Evolutionary conservation across 2,113 vertebrate species (phyloP).

Genomic region (Pelobates fuscus): DNA sequence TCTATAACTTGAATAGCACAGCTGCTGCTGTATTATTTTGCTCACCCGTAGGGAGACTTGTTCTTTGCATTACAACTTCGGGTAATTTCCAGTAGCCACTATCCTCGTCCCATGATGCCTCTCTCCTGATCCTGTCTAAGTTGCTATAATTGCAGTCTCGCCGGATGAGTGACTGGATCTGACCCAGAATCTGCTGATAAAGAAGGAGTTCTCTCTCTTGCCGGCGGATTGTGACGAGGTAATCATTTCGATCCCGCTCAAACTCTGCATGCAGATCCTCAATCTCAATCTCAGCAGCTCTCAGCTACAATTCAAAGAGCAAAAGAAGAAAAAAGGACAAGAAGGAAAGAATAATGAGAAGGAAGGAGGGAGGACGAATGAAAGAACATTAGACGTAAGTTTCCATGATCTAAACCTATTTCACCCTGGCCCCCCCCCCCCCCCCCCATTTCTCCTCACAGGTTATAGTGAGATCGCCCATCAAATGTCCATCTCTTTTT

Average conservation of each 20-base stretch:
- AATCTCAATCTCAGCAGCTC: slow-evolving; percentile 81
- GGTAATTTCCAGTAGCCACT: slow-evolving; percentile 79
- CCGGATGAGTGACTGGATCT: slow-evolving; percentile 74
- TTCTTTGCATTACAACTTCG: slow-evolving; percentile 75
- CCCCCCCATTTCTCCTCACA: too few relatives aligned
- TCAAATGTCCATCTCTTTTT: too few relatives aligned
- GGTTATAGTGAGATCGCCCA: too few relatives aligned
- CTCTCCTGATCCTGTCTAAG: slow-evolving; percentile 72
- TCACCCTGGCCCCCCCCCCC: too few relatives aligned
- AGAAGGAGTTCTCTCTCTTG: slow-evolving; percentile 79
- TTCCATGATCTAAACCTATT: too few relatives aligned
- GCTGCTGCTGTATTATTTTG: background rate
- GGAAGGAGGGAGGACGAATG: too few relatives aligned
- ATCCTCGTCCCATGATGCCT: slow-evolving; percentile 84
- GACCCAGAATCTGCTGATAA: slow-evolving; percentile 78
- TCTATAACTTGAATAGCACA: too few relatives aligned
- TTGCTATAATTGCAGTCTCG: slow-evolving; percentile 87
- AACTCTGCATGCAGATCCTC: slow-evolving; percentile 84
- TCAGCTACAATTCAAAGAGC: slow-evolving; percentile 66
- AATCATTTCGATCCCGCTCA: slow-evolving; percentile 80
- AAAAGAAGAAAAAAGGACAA: background rate
- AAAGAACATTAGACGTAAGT: too few relatives aligned
- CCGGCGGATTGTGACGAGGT: slow-evolving; percentile 76
- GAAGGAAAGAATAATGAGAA: too few relatives aligned
- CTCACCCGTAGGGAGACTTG: slow-evolving; percentile 78